phyloP scores from a whole-genome alignment of 2,113 vertebrate genomes.

The Shinisaurus crocodilurus region DNA sequence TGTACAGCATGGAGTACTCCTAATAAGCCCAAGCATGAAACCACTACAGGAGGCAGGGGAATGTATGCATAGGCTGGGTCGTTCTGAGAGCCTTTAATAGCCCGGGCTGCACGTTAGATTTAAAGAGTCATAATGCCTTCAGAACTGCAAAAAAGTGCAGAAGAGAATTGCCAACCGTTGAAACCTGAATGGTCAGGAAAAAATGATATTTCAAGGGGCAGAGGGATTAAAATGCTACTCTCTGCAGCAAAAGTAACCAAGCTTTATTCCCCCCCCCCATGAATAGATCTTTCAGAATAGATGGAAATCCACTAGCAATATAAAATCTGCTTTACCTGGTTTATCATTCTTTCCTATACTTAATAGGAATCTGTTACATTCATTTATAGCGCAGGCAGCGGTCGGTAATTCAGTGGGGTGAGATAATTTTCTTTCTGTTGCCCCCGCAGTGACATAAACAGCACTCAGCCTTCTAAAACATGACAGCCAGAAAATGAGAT shows the following conservation, averaged over 20 bases:
- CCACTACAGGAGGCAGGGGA: too few relatives aligned
- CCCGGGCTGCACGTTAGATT: background rate
- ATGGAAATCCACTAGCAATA: background rate
- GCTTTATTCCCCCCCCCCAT: constrained; percentile 25
- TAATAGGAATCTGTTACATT: constrained; percentile 36
- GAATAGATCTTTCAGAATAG: background rate
- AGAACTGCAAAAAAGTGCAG: too few relatives aligned
- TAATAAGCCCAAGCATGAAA: background rate
- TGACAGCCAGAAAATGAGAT: constrained; percentile 78
- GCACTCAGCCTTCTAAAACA: constrained; percentile 66
- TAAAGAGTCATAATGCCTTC: background rate
- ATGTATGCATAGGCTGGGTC: background rate
- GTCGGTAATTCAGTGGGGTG: constrained; percentile 49
- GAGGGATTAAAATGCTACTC: constrained; percentile 3
- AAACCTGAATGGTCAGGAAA: constrained; percentile 15
- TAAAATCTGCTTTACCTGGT: constrained; percentile 42
- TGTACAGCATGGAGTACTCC: background rate
- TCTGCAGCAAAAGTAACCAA: constrained; percentile 32
- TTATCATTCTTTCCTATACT: constrained; percentile 37
- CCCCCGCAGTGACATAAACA: constrained; percentile 48
- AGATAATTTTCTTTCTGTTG: constrained; percentile 70
- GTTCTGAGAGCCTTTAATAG: background rate
- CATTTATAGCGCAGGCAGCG: constrained; percentile 41
- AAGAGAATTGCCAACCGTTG: background rate
- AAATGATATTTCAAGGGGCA: background rate